phyloP scores from a whole-genome alignment of 2,113 vertebrate species.

The Agelaius tricolor region DNA sequence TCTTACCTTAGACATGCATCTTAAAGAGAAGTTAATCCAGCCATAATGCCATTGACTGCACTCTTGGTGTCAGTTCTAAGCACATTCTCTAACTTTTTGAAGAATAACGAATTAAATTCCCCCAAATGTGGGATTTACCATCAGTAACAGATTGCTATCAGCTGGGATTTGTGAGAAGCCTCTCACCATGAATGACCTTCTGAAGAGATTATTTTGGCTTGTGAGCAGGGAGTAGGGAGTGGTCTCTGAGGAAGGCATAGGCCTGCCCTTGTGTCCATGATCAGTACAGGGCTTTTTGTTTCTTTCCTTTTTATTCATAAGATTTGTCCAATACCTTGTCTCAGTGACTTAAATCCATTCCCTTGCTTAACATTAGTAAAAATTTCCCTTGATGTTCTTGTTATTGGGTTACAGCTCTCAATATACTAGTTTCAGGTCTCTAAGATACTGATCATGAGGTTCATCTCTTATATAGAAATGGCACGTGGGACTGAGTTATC shows the following conservation, averaged over 20 bases:
- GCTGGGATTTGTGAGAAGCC: not conserved
- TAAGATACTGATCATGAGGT: not conserved
- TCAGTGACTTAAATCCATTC: not conserved
- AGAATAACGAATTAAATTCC: not conserved
- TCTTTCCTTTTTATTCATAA: not conserved
- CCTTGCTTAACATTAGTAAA: not conserved
- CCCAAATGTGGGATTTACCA: not conserved
- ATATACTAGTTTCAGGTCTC: not conserved
- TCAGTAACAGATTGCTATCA: not conserved
- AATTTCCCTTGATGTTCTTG: not conserved
- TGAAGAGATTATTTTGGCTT: not conserved
- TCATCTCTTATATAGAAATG: not conserved
- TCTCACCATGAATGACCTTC: not conserved
- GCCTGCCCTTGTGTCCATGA: not conserved
- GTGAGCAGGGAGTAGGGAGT: not conserved
- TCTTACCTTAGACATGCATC: not conserved
- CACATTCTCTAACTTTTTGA: not conserved
- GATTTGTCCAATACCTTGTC: not conserved
- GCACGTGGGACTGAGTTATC: accelerated
- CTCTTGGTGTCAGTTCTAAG: not conserved
- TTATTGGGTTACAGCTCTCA: not conserved
- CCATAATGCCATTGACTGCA: accelerated
- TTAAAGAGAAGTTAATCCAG: not conserved
- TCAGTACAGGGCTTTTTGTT: not conserved
- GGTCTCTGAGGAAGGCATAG: not conserved